These are phyloP conservation scores for Zeuzera pyrina DNA, from an alignment of 2,888 invertebrate species.

Conservation along the genomic window DNA sequence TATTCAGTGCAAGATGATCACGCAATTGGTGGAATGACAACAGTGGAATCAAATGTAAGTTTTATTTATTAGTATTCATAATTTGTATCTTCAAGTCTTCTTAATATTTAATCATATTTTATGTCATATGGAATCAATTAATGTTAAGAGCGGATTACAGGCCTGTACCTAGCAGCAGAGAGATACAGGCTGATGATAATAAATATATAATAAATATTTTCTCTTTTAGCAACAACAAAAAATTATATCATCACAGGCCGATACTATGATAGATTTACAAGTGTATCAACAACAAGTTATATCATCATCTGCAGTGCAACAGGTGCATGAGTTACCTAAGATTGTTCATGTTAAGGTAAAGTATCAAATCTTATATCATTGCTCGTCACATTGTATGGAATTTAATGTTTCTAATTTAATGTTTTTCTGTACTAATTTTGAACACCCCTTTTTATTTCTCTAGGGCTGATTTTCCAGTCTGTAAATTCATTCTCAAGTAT, in stretches of 20 bases:
- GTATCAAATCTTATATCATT: neutral
- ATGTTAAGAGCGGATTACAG: neutral
- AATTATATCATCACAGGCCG: conserved; percentile 27
- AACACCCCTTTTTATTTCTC: too few relatives aligned
- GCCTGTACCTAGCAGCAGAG: too few relatives aligned
- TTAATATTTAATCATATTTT: too few relatives aligned
- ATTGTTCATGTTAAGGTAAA: conserved; percentile 45
- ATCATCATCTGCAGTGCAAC: conserved; percentile 18
- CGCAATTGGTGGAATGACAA: conserved; percentile 28
- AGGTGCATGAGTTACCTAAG: conserved; percentile 26
- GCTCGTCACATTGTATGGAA: too few relatives aligned
- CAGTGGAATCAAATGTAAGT: conserved; percentile 42
- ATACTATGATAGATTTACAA: conserved; percentile 38
- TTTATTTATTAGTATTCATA: neutral
- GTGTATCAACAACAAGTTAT: conserved; percentile 25
- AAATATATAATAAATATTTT: conserved; percentile 5
- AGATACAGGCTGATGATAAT: too few relatives aligned
- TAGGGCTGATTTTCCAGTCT: too few relatives aligned
- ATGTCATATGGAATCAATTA: neutral
- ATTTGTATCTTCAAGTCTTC: too few relatives aligned
- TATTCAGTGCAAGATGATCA: conserved; percentile 42
- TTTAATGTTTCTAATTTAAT: too few relatives aligned
- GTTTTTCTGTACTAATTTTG: too few relatives aligned
- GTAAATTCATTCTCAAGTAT: too few relatives aligned
- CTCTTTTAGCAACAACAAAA: conserved; percentile 29